phyloP scores from a whole-genome alignment of 2,888 invertebrate species.

The Drosophila bunnanda region DNA sequence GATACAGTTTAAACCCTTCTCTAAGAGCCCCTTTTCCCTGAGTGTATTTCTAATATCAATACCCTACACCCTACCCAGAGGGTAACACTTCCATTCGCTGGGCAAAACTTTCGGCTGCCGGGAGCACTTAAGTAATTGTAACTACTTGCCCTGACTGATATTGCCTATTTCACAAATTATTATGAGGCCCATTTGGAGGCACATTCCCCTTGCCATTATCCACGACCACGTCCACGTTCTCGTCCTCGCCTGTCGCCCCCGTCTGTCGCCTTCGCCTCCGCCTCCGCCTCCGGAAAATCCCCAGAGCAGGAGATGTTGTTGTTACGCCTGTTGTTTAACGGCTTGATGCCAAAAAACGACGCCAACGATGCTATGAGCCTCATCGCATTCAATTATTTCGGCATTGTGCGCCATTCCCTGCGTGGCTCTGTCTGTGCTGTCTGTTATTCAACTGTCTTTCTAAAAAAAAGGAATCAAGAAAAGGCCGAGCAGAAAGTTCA shows the following conservation, averaged over 20 bases:
- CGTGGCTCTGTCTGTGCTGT: constrained; percentile 52
- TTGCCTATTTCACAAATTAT: constrained; percentile 80
- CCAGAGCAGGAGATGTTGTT: constrained; percentile 42
- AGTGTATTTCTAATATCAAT: constrained; percentile 1
- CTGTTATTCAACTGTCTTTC: constrained; percentile 29
- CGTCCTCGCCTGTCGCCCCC: constrained; percentile 19
- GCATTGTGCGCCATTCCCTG: constrained; percentile 68
- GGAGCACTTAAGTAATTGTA: constrained; percentile 78
- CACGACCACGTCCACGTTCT: constrained; percentile 11
- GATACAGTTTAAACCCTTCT: background rate
- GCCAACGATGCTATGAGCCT: constrained; percentile 72
- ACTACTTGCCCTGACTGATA: constrained; percentile 76
- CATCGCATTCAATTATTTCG: constrained; percentile 81
- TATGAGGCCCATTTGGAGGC: constrained; percentile 76
- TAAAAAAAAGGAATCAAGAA: background rate
- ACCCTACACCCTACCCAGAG: background rate
- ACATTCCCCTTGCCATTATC: constrained; percentile 53
- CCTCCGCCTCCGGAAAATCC: constrained; percentile 37
- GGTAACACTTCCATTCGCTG: constrained; percentile 3
- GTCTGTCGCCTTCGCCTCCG: constrained; percentile 35
- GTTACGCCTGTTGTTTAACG: constrained; percentile 78
- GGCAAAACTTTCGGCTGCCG: constrained; percentile 44
- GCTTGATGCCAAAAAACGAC: constrained; percentile 77
- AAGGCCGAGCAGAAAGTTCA: background rate
- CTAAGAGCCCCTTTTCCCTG: background rate